Base-by-base conservation (phyloP, 2,888 invertebrate species). In the Drosophila greeni region DNA sequence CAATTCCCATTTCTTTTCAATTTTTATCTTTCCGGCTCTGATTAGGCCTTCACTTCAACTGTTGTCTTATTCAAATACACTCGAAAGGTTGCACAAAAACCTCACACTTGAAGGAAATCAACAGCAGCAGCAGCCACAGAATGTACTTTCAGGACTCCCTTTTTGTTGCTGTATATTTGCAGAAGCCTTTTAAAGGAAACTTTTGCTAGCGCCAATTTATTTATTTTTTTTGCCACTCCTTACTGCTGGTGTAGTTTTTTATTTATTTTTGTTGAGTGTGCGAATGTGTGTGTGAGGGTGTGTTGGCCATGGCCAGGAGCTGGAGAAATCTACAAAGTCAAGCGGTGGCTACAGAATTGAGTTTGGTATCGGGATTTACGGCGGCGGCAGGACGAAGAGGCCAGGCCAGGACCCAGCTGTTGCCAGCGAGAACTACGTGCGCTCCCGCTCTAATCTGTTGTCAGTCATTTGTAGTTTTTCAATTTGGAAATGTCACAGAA, bases 391-490 rank as follows among this genome's bases (percentile, higher is more conserved):
- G 61, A 57, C 34, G 53, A 71, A n/a, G n/a, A n/a, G n/a, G n/a
- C n/a, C n/a, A n/a, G 76, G 48, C 33, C 26, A 37, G 65, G 42
- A 23, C 57, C 14, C 68, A 72, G 70, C 49, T 72, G 73, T 72
- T 72, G 73, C 72, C 67, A 7, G 42, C 51, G 60, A 58, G 60
- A 58, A 55, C 73, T 74, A 74, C 74, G 77, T 77, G 72, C 66
- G 36, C 68, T 62, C 64, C 62, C 57, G 65, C 69, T 73, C 73
- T 84, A 76, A 84, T 76, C 85, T 80, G 75, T 71, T 82, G 81
- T 81, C 85, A 84, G 74, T 81, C 83, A 80, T 84, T 81, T 80
- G 81, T 76, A 84, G 77, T 84, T 84, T 82, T 81, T 81, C 81
- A 84, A 84, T 84, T 81, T 82, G 64, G 81, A 80, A 81, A 82